A percentile compares a stretch with the other conserved stretches of the same genome.
Conservation (phyloP, 2,888 invertebrate genomes). For the Sialis fuliginosa region DNA sequence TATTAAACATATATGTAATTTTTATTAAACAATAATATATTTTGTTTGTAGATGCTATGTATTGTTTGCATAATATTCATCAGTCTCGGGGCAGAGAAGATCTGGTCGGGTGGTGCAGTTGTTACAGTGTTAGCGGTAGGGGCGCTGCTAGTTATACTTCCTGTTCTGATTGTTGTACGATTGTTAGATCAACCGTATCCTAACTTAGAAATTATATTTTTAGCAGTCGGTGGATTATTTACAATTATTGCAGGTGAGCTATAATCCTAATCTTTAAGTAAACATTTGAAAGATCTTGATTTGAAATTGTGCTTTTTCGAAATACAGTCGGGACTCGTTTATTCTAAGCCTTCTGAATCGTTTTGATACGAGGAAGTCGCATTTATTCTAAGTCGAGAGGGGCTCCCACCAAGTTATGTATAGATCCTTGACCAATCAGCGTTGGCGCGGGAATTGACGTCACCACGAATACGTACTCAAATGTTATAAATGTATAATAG, state of each 20-base stretch:
- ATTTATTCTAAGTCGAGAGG: too few species aligned
- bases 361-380: too few species aligned
- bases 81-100: slow-evolving; percentile 1
- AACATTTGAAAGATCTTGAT: neutral
- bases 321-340: too few species aligned
- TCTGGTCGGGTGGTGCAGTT: slow-evolving; percentile 2
- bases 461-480: too few species aligned
- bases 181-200: slow-evolving; percentile 8
- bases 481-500: too few species aligned
- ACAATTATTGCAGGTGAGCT: slow-evolving; percentile 6
- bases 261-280: neutral
- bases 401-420: too few species aligned
- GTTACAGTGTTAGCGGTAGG: slow-evolving; percentile 4
- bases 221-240: slow-evolving; percentile 7
- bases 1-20: too few species aligned
- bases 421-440: too few species aligned
- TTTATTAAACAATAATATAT: neutral
- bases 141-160: slow-evolving; percentile 8
- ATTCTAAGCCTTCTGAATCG: too few species aligned
- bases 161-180: slow-evolving; percentile 8
- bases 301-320: neutral
- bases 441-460: too few species aligned
- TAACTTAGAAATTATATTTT: slow-evolving; percentile 8
- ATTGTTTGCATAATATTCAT: slow-evolving; percentile 4
- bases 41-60: slow-evolving; percentile 2